Percentiles rank a stretch among this genome's conserved stretches.
Conservation (phyloP, 2,888 invertebrate species). For the Eupelmus urozonus region DNA sequence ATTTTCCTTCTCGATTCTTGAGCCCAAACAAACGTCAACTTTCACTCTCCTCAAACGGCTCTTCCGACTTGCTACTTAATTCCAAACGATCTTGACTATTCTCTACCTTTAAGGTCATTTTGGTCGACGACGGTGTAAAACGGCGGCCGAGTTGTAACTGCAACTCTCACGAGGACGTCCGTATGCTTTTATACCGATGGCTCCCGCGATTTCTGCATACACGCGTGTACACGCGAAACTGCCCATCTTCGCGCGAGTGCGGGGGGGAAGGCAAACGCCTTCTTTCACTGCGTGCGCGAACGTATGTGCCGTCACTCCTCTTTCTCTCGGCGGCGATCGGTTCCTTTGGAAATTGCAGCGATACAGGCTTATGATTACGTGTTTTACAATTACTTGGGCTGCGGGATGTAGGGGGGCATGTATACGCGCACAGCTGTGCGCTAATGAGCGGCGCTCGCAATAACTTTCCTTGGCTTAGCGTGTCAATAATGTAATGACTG, state of each 20-base stretch:
- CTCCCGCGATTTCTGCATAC: conserved; percentile 49
- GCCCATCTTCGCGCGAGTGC: conserved; percentile 60
- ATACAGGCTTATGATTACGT: background rate
- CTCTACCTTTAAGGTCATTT: conserved; percentile 72
- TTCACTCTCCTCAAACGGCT: too few species aligned
- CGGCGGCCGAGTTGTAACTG: conserved; percentile 73
- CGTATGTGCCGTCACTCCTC: too few species aligned
- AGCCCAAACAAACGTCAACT: too few species aligned
- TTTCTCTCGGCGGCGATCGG: too few species aligned
- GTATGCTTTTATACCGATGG: conserved; percentile 72
- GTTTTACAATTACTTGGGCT: too few species aligned
- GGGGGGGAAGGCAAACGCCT: conserved; percentile 43
- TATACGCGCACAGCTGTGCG: too few species aligned
- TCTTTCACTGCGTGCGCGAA: background rate
- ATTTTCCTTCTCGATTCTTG: too few species aligned
- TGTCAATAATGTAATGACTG: conserved; percentile 2
- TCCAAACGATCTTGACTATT: too few species aligned
- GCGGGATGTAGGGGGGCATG: too few species aligned
- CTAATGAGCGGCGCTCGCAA: background rate
- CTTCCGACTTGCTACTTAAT: too few species aligned
- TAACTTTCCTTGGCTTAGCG: background rate
- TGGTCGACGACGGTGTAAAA: conserved; percentile 67
- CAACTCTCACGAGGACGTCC: conserved; percentile 69
- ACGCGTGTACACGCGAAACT: conserved; percentile 48
- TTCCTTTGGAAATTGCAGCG: background rate